Conservation (phyloP, 2,888 invertebrate species). For the Hypomecis punctinalis region DNA sequence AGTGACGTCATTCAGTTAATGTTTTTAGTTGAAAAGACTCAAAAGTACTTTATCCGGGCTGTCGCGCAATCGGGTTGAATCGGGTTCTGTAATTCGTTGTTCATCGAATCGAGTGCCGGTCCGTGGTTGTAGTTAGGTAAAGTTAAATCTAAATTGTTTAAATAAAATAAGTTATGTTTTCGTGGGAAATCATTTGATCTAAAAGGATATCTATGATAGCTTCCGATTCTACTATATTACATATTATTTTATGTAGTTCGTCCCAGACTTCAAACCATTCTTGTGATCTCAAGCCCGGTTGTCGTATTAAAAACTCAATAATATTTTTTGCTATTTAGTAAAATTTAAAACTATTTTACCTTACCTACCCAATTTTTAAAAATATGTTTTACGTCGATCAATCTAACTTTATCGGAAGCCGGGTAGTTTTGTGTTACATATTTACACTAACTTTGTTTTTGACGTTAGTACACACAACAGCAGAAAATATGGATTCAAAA, state of each 20-base stretch:
- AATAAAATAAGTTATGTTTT: too few species aligned
- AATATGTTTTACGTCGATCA: conserved; percentile 2
- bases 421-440: conserved; percentile 29
- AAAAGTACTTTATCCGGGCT: too few species aligned
- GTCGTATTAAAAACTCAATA: not conserved
- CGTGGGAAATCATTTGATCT: too few species aligned
- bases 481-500: conserved; percentile 67
- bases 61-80: not conserved
- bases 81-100: not conserved
- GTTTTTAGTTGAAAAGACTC: too few species aligned
- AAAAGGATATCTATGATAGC: too few species aligned
- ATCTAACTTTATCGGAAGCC: not conserved
- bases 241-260: too few species aligned
- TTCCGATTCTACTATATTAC: too few species aligned
- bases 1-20: too few species aligned
- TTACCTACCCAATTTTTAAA: too few species aligned
- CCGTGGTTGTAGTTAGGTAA: too few species aligned
- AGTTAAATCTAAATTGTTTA: too few species aligned
- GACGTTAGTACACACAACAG: conserved; percentile 46
- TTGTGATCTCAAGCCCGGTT: not conserved
- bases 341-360: not conserved
- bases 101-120: not conserved
- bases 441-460: conserved; percentile 60
- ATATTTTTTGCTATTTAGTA: not conserved
- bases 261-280: too few species aligned